Conservation (phyloP, 2,113 vertebrate genomes). For the Brachypodius melanocephalos region DNA sequence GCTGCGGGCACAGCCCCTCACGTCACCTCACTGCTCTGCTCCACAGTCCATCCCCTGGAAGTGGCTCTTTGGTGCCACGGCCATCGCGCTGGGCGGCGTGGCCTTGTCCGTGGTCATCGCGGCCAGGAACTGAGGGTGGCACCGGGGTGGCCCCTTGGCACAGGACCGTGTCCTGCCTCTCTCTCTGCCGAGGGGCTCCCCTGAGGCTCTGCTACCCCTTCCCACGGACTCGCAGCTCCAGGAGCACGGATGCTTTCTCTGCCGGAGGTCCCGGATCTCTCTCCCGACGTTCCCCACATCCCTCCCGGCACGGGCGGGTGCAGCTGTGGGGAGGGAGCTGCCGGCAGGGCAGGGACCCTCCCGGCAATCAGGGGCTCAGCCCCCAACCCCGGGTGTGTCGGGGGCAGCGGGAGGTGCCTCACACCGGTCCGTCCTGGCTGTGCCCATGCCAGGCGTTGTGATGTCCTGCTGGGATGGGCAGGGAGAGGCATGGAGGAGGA, state of each 20-base stretch:
- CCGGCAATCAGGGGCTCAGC: accelerated
- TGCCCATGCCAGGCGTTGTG: accelerated
- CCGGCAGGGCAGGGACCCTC: neutral
- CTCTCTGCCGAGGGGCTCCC: neutral
- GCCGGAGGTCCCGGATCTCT: neutral
- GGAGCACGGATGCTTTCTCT: neutral
- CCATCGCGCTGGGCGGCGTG: conserved; percentile 91
- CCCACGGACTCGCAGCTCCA: neutral
- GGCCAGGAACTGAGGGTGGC: conserved; percentile 83
- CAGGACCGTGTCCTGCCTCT: neutral
- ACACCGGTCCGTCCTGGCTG: accelerated
- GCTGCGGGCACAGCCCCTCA: neutral
- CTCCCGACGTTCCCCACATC: accelerated
- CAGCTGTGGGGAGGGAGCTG: neutral
- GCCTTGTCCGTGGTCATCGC: conserved; percentile 95
- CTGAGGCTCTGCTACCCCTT: neutral
- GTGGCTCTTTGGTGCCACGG: conserved; percentile 95
- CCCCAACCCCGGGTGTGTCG: accelerated
- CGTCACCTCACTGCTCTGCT: neutral
- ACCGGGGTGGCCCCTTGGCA: neutral
- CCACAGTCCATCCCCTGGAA: conserved; percentile 85
- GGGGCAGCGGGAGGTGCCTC: neutral
- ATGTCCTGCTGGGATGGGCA: neutral
- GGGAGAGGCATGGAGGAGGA: neutral
- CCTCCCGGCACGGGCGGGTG: accelerated